These are phyloP conservation scores for Caenorhabditis sp. DNA, from an alignment of 2,888 invertebrate species.

Conservation along the genomic window DNA sequence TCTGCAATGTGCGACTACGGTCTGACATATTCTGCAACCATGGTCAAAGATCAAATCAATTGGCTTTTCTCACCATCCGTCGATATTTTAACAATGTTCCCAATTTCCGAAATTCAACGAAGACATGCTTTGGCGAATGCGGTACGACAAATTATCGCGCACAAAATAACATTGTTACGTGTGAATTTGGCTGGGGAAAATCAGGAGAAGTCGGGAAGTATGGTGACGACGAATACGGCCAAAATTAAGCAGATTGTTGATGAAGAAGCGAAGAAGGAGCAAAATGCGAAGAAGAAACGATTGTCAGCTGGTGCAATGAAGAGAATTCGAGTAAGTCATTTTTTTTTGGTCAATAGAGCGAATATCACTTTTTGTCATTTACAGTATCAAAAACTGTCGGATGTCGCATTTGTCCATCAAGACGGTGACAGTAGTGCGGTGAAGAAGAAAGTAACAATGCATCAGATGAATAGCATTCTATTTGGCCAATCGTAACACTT, in stretches of 20 bases:
- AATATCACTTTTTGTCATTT: background rate
- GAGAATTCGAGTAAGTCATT: constrained; percentile 2
- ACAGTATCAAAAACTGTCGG: constrained; percentile 15
- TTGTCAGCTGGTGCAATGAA: constrained; percentile 26
- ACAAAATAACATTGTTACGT: constrained; percentile 32
- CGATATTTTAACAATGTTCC: constrained; percentile 77
- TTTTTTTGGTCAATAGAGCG: background rate
- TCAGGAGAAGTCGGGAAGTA: background rate
- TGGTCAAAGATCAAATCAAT: constrained; percentile 44
- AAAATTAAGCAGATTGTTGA: constrained; percentile 38
- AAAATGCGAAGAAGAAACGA: constrained; percentile 21
- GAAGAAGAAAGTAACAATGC: constrained; percentile 41
- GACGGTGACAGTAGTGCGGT: constrained; percentile 47
- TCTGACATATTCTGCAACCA: constrained; percentile 34
- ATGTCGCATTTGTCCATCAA: constrained; percentile 20
- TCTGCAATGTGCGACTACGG: constrained; percentile 37
- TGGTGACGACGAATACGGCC: constrained; percentile 17
- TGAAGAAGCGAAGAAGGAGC: background rate
- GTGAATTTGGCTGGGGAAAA: constrained; percentile 12
- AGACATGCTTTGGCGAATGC: constrained; percentile 76
- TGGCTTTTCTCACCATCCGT: constrained; percentile 82
- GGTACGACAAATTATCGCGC: constrained; percentile 82
- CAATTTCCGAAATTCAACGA: constrained; percentile 44
- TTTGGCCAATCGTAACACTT: constrained; percentile 19
- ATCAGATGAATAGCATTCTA: constrained; percentile 18